Conservation (phyloP, 2,888 invertebrate species). For the Periphyllus acericola region DNA sequence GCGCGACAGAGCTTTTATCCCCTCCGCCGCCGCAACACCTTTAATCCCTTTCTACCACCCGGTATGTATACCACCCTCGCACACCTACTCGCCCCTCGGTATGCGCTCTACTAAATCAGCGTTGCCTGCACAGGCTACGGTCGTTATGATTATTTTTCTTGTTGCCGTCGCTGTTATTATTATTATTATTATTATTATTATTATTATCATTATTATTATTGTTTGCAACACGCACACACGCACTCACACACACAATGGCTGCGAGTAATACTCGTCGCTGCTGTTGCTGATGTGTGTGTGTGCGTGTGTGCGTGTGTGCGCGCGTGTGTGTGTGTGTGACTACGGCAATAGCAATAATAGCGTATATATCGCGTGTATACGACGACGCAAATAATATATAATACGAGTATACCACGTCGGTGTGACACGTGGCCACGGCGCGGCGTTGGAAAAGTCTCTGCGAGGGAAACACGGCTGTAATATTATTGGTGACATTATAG, state of each 20-base stretch:
- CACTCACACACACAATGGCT: not conserved
- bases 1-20: constrained; percentile 24
- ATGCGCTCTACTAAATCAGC: constrained; percentile 37
- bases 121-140: constrained; percentile 34
- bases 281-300: not conserved
- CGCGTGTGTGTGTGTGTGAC: no score
- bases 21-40: not conserved
- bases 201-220: constrained; percentile 28
- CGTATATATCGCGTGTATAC: not conserved
- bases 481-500: no score
- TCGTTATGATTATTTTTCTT: constrained; percentile 54
- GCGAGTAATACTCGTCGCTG: not conserved
- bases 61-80: not conserved
- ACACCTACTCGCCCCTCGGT: not conserved
- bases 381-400: not conserved
- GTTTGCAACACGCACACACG: constrained; percentile 22
- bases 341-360: not conserved
- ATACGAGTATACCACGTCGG: not conserved
- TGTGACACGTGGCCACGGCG: not conserved
- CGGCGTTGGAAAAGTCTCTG: not conserved
- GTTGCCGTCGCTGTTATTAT: constrained; percentile 28
- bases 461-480: not conserved
- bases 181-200: constrained; percentile 4
- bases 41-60: constrained; percentile 23
- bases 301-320: not conserved